Conservation (phyloP, 92 coral and sea anemone species). For the Epizoanthus stellaris region DNA sequence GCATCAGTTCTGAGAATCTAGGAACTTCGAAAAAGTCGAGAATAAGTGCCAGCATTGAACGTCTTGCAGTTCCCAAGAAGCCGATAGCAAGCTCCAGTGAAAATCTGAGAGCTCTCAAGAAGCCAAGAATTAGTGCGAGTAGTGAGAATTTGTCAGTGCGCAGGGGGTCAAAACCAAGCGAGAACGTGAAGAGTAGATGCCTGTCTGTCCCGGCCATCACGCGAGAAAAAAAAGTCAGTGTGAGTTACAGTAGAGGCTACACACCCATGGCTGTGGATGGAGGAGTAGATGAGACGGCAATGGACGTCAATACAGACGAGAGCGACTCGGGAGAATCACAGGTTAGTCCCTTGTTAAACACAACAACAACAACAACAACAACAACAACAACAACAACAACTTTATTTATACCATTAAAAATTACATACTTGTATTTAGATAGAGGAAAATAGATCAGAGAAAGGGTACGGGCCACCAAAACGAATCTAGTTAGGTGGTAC, state of each 20-base stretch:
- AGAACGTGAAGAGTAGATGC: slow-evolving; percentile 1
- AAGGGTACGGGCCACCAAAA: too few species aligned
- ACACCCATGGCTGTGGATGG: slow-evolving; percentile 29
- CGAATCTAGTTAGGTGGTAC: too few species aligned
- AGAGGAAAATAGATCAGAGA: too few species aligned
- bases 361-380: too few species aligned
- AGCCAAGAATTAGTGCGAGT: slow-evolving; percentile 31
- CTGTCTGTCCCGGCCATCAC: slow-evolving; percentile 25
- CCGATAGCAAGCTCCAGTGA: slow-evolving; percentile 13
- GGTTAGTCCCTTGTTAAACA: slow-evolving; percentile 50
- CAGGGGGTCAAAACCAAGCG: background rate
- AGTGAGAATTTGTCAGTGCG: slow-evolving; percentile 33
- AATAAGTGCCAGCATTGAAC: slow-evolving; percentile 20
- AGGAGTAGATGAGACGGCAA: slow-evolving; percentile 47
- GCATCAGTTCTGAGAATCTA: background rate
- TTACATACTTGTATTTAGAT: too few species aligned
- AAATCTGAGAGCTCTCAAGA: slow-evolving; percentile 13
- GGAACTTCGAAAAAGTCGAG: background rate
- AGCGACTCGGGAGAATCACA: slow-evolving; percentile 77
- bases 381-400: too few species aligned
- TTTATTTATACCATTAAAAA: too few species aligned
- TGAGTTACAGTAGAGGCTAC: background rate
- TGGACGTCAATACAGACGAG: slow-evolving; percentile 73
- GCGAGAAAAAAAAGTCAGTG: slow-evolving; percentile 8
- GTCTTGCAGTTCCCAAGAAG: slow-evolving; percentile 21